phyloP scores from a whole-genome alignment of 2,113 vertebrate genomes.

The Phalacrocorax pelagicus region DNA sequence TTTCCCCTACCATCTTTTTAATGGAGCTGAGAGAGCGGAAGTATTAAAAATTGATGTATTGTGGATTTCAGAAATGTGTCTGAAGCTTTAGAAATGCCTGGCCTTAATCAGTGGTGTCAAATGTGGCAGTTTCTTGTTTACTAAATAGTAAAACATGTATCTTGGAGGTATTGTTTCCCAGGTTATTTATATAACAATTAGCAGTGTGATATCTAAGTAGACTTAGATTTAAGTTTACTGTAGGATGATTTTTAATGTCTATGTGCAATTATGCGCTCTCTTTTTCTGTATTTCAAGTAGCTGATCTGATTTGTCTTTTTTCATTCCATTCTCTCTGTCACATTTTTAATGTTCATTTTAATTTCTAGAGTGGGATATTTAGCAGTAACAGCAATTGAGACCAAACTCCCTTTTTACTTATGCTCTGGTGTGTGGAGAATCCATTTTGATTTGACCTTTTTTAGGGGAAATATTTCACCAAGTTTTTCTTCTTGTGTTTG shows the following conservation, averaged over 20 bases:
- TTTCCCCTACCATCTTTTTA: slow-evolving; percentile 91
- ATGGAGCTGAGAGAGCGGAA: slow-evolving; percentile 88
- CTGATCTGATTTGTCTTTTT: neutral
- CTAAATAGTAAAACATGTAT: slow-evolving; percentile 73
- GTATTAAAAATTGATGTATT: slow-evolving; percentile 93
- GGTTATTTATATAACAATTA: slow-evolving; percentile 71
- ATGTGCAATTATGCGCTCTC: neutral
- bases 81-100: slow-evolving; percentile 80
- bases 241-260: neutral
- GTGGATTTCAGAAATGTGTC: slow-evolving; percentile 92
- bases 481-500: slow-evolving; percentile 33
- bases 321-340: slow-evolving; percentile 26
- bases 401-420: neutral
- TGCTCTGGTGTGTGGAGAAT: neutral
- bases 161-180: slow-evolving; percentile 69
- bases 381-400: slow-evolving; percentile 12
- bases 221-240: neutral
- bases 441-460: slow-evolving; percentile 44
- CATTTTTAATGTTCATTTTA: slow-evolving; percentile 34
- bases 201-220: slow-evolving; percentile 34
- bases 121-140: slow-evolving; percentile 83
- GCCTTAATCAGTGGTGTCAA: slow-evolving; percentile 82
- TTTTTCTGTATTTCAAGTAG: neutral
- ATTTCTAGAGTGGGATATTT: slow-evolving; percentile 14
- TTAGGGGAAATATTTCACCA: slow-evolving; percentile 28